Evolutionary conservation across 2,888 invertebrate species (phyloP).

Genomic region (Eilema griseolum): DNA sequence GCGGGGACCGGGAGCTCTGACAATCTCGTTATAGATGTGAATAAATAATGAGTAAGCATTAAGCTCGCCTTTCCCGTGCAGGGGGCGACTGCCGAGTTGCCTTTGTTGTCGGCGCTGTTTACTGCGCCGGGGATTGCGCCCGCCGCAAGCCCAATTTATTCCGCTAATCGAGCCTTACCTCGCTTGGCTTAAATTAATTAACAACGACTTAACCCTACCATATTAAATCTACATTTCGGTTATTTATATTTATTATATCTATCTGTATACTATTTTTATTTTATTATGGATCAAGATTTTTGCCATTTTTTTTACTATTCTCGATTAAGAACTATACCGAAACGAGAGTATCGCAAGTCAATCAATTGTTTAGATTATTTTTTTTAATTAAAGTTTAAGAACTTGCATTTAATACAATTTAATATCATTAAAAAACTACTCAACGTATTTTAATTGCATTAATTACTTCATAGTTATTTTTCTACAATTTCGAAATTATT

Average conservation of each 20-base stretch:
- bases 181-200: slow-evolving; percentile 81
- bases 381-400: no score
- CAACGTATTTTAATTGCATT: no score
- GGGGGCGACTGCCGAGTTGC: slow-evolving; percentile 68
- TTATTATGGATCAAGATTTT: neutral
- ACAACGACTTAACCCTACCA: slow-evolving; percentile 73
- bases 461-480: no score
- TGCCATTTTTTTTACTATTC: neutral
- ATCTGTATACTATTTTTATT: neutral
- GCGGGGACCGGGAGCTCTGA: slow-evolving; percentile 74
- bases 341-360: neutral
- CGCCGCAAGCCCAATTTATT: slow-evolving; percentile 83
- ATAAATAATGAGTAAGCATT: slow-evolving; percentile 85
- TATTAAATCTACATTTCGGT: slow-evolving; percentile 63
- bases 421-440: no score
- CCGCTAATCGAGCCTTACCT: slow-evolving; percentile 81
- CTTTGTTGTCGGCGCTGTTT: slow-evolving; percentile 82
- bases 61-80: slow-evolving; percentile 71
- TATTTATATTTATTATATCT: slow-evolving; percentile 17
- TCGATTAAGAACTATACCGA: neutral
- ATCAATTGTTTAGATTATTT: no score
- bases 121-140: slow-evolving; percentile 76
- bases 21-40: slow-evolving; percentile 85
- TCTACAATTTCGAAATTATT: neutral
- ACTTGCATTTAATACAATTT: no score